Percentiles rank a stretch among this genome's conserved stretches.
phyloP scores from a whole-genome alignment of 2,113 vertebrate genomes.

The Charina bottae region DNA sequence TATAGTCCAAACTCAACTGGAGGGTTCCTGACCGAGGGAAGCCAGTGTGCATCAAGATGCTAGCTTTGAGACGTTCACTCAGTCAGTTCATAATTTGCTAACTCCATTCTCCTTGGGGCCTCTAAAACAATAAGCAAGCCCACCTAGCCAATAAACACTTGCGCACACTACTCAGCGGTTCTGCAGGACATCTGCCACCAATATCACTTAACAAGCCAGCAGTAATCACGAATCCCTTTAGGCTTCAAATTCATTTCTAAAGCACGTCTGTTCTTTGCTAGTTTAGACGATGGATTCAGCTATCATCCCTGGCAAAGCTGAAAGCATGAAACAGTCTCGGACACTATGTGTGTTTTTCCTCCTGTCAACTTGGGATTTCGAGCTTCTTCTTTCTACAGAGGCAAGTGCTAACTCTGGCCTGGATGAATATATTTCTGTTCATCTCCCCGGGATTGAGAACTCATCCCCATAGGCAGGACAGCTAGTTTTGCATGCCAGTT shows the following conservation, averaged over 20 bases:
- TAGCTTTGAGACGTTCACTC: background rate
- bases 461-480: conserved; percentile 2
- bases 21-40: background rate
- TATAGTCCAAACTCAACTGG: background rate
- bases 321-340: background rate
- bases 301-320: background rate
- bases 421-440: conserved; percentile 6
- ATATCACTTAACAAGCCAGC: conserved; percentile 21
- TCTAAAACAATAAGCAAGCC: background rate
- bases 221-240: conserved; percentile 12
- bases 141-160: background rate
- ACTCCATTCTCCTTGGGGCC: background rate
- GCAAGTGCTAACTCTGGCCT: conserved; percentile 6
- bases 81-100: background rate
- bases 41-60: background rate
- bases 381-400: background rate
- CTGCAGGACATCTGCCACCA: conserved; percentile 22
- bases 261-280: conserved; percentile 3
- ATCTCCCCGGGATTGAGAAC: conserved; percentile 21
- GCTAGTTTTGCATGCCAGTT: conserved; percentile 21
- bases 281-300: background rate
- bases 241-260: conserved; percentile 7
- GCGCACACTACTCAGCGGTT: background rate
- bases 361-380: background rate
- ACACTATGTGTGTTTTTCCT: background rate